These are phyloP conservation scores for Prionailurus bengalensis DNA, from an alignment of 2,113 vertebrate genomes.

Conservation along the genomic window DNA sequence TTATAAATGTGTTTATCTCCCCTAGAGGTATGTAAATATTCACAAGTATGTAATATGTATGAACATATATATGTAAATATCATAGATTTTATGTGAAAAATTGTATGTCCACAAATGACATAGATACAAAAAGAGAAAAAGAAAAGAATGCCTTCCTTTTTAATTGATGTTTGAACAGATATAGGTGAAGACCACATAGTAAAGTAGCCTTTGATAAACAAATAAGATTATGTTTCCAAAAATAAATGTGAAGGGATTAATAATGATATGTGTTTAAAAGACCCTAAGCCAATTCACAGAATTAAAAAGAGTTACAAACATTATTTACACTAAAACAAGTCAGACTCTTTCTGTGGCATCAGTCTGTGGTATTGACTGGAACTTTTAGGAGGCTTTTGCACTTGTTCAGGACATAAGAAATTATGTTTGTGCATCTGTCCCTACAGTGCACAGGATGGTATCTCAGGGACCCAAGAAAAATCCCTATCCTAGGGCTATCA, in stretches of 20 bases:
- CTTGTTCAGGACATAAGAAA: neutral
- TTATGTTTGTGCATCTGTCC: neutral
- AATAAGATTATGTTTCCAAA: neutral
- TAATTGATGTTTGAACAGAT: neutral
- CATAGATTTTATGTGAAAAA: neutral
- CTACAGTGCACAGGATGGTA: neutral
- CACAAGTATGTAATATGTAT: neutral
- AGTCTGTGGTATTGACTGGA: neutral
- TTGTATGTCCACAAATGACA: neutral
- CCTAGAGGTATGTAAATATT: neutral
- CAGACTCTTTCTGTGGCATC: neutral
- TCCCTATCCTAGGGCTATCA: neutral
- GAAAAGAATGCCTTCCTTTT: neutral
- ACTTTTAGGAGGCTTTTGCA: neutral
- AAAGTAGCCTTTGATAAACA: neutral
- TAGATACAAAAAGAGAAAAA: neutral
- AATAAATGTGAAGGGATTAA: neutral
- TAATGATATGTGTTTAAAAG: neutral
- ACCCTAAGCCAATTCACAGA: neutral
- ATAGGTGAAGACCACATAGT: neutral
- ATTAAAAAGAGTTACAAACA: slow-evolving; percentile 25
- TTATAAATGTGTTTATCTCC: neutral
- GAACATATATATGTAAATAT: neutral
- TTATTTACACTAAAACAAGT: neutral
- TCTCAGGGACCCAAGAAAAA: neutral